Conservation (phyloP, 2,113 vertebrate genomes). For the Melanerpes aurifrons region DNA sequence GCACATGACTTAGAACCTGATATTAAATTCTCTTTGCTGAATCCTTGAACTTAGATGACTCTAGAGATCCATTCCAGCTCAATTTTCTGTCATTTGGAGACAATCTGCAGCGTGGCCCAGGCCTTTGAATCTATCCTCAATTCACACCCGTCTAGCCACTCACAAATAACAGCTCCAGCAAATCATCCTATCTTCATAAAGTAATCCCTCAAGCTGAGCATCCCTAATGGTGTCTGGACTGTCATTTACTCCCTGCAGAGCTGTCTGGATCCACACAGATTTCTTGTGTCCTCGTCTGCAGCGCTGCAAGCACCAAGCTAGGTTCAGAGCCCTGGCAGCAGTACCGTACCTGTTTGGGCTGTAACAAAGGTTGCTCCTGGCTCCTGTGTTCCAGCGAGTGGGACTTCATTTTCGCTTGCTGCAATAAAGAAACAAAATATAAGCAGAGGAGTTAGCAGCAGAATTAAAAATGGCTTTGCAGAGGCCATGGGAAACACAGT, state of each 20-base stretch:
- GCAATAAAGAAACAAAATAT: slow-evolving; percentile 37
- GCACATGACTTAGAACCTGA: not conserved
- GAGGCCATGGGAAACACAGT: not conserved
- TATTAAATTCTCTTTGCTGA: slow-evolving; percentile 37
- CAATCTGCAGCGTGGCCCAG: not conserved
- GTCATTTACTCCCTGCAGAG: slow-evolving; percentile 33
- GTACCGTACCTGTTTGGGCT: slow-evolving; percentile 90
- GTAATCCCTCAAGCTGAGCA: slow-evolving; percentile 20
- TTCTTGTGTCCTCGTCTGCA: not conserved
- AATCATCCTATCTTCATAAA: not conserved
- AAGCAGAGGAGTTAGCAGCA: slow-evolving; percentile 13
- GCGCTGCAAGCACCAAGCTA: not conserved
- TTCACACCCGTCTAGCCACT: not conserved
- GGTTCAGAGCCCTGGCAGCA: not conserved
- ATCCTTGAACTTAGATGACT: slow-evolving; percentile 62
- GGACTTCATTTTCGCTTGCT: slow-evolving; percentile 90
- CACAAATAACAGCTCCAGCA: not conserved
- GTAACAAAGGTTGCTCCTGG: slow-evolving; percentile 86
- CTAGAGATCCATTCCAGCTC: slow-evolving; percentile 22
- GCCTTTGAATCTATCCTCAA: not conserved
- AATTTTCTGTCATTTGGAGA: slow-evolving; percentile 44
- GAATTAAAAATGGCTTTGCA: slow-evolving; percentile 19
- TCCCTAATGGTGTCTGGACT: slow-evolving; percentile 22
- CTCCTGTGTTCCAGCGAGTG: slow-evolving; percentile 89
- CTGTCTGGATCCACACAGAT: slow-evolving; percentile 14